A percentile compares a stretch with the other conserved stretches of the same genome.
phyloP scores from a whole-genome alignment of 2,888 invertebrate species.

The Cheilosia vernalis region DNA sequence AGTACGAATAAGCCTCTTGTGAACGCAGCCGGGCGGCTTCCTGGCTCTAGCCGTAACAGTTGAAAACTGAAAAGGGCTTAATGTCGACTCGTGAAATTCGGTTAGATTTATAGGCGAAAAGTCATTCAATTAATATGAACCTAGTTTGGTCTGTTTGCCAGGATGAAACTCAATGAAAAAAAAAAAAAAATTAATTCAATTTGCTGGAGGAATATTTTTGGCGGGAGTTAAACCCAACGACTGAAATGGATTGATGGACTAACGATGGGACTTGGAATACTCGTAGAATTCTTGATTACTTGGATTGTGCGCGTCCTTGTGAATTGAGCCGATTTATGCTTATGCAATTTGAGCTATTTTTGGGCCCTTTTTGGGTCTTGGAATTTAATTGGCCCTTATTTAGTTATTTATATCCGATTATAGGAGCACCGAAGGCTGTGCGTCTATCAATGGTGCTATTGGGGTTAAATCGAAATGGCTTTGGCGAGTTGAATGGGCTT shows the following conservation, averaged over 20 bases:
- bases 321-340: constrained; percentile 50
- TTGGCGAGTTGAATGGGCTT: constrained; percentile 6
- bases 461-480: constrained; percentile 4
- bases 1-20: constrained; percentile 33
- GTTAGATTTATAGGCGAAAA: constrained; percentile 59
- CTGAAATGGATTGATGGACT: constrained; percentile 7
- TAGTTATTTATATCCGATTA: constrained; percentile 56
- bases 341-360: constrained; percentile 23
- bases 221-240: not conserved
- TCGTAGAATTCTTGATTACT: constrained; percentile 39
- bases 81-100: constrained; percentile 28
- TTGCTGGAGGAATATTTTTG: constrained; percentile 12
- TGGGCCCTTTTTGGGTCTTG: not conserved
- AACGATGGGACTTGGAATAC: not conserved
- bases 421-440: constrained; percentile 34
- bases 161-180: constrained; percentile 41
- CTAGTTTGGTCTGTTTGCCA: constrained; percentile 51
- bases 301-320: constrained; percentile 32
- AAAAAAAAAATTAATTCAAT: constrained; percentile 18
- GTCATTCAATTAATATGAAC: constrained; percentile 58
- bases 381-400: constrained; percentile 45
- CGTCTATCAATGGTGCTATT: not conserved
- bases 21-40: constrained; percentile 12
- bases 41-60: constrained; percentile 25
- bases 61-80: constrained; percentile 33